Base-by-base conservation (phyloP, 2,888 invertebrate genomes). In the Meiosimyza decipiens region DNA sequence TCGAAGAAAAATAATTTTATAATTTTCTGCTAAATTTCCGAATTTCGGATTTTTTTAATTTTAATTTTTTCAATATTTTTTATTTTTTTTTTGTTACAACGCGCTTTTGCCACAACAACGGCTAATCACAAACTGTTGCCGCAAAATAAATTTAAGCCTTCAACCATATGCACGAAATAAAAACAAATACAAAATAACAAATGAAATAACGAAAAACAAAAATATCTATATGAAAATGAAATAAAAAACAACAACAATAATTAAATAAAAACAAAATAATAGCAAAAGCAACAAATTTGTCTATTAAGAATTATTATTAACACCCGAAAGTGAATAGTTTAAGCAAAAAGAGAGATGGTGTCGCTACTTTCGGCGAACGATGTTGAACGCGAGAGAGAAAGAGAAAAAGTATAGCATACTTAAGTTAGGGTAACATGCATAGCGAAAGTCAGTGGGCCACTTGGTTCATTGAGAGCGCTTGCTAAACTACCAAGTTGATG, bases 251-350 rank as follows among this genome's bases (percentile, higher is more conserved):
- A 66, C 54, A 73, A 73, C 60, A 72, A 75, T 64, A 76, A 55
- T 71, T 60, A 66, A 72, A 55, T 70, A 75, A 62, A 70, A 65
- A 65, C 71, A 75, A 76, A 74, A 72, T 54, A 71, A 75, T 64
- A 77, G 62, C 71, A 64, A 66, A 72, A 55, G 60, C 63, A 55
- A 71, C 16, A 72, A 79, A 83, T 80, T 79, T 71, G 82, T 80
- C 80, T 80, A 80, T 82, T 82, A 81, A 80, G 80, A 82, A 80
- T 79, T 80, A 81, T 82, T 82, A 82, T 80, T 81, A 81, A 82
- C 77, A 57, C 69, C 65, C 51, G 62, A 59, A 54, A 72, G 28
- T 60, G 62, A 59, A 18, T 52, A 57, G 55, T 49, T 47, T 55
- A 52, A 33, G 28, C 49, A 64, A 72, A 33, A 71, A 40, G 52